Percentiles rank a stretch among this genome's conserved stretches.
Evolutionary conservation across 2,797 vertebrate species (phyloP).

Genomic region (Geotrypetes seraphini): DNA sequence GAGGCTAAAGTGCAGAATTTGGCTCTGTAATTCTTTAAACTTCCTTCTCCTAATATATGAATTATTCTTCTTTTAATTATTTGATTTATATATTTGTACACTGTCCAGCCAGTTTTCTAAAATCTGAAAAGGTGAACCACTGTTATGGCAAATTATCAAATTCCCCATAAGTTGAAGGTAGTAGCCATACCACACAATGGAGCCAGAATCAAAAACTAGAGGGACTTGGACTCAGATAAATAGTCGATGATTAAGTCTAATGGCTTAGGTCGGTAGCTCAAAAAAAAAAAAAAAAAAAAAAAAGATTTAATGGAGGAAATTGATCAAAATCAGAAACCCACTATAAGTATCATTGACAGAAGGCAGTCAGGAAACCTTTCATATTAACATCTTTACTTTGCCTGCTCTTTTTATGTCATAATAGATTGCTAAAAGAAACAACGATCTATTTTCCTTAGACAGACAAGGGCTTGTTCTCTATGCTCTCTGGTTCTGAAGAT

Average conservation of each 20-base stretch:
- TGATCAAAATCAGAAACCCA: slow-evolving; percentile 29
- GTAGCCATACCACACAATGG: neutral
- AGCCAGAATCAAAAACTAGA: slow-evolving; percentile 1
- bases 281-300: too few relatives aligned
- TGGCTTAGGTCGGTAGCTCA: slow-evolving; percentile 4
- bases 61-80: too few relatives aligned
- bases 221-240: slow-evolving; percentile 2
- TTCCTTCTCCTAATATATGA: too few relatives aligned
- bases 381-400: slow-evolving; percentile 35
- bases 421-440: slow-evolving; percentile 38
- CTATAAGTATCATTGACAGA: slow-evolving; percentile 25
- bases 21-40: too few relatives aligned
- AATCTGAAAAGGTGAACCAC: neutral
- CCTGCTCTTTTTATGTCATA: slow-evolving; percentile 35
- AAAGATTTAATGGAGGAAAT: slow-evolving; percentile 15
- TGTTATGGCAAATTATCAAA: slow-evolving; percentile 5
- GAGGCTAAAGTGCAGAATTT: too few relatives aligned
- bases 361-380: slow-evolving; percentile 30
- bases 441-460: slow-evolving; percentile 7
- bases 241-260: slow-evolving; percentile 1
- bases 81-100: too few relatives aligned
- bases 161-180: slow-evolving; percentile 13
- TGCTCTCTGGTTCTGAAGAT: slow-evolving; percentile 44
- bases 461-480: slow-evolving; percentile 33
- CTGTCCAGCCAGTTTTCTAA: too few relatives aligned